Conservation (phyloP, 2,888 invertebrate genomes). For the Cheiracanthium punctorium region DNA sequence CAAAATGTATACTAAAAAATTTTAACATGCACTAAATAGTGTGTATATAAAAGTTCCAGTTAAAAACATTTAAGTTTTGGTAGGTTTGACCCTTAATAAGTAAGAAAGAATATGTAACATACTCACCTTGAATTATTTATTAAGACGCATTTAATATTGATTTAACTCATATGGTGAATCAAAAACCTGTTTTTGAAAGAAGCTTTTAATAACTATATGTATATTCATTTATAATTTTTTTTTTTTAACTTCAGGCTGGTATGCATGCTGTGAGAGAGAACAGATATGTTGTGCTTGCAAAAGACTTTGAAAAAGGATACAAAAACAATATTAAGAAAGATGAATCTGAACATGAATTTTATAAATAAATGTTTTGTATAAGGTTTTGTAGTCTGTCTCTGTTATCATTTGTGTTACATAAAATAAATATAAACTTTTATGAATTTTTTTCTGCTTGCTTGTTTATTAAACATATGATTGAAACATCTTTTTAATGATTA, state of each 20-base stretch:
- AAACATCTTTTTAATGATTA: no score
- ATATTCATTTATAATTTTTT: background rate
- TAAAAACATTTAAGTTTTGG: no score
- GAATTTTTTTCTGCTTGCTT: background rate
- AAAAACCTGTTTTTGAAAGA: no score
- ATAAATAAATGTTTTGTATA: conserved; percentile 83
- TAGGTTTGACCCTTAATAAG: no score
- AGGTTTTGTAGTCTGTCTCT: background rate
- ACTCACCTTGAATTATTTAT: no score
- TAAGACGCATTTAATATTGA: no score
- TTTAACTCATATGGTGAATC: no score
- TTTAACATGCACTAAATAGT: no score
- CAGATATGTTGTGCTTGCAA: conserved; percentile 97
- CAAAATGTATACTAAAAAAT: no score
- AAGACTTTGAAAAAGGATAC: conserved; percentile 99
- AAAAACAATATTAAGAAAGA: conserved; percentile 99
- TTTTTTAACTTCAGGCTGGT: conserved; percentile 83
- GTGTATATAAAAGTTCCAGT: no score
- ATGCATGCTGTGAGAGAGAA: conserved; percentile 99
- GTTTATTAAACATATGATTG: no score
- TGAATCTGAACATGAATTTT: conserved; percentile 99
- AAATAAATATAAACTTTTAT: background rate
- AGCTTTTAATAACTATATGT: background rate
- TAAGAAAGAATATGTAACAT: no score
- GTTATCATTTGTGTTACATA: background rate